These are phyloP conservation scores for Nycteola revayana DNA, from an alignment of 2,888 invertebrate genomes.

Conservation along the genomic window DNA sequence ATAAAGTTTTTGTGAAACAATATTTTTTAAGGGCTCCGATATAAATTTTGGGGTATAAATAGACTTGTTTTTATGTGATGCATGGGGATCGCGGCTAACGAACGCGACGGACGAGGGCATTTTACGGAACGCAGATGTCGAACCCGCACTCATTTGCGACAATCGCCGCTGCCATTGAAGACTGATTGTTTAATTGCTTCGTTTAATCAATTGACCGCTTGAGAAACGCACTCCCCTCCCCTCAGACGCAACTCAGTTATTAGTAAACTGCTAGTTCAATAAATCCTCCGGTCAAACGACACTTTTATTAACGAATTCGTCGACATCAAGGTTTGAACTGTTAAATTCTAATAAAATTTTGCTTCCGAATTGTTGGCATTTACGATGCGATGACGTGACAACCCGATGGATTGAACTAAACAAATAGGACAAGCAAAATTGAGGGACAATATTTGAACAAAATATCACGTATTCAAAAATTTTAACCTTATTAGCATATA, in stretches of 20 bases:
- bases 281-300: slow-evolving; percentile 66
- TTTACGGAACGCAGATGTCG: slow-evolving; percentile 48
- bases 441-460: too few relatives aligned
- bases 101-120: slow-evolving; percentile 2
- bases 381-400: too few relatives aligned
- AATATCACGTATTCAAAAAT: too few relatives aligned
- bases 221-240: slow-evolving; percentile 61
- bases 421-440: too few relatives aligned
- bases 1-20: slow-evolving; percentile 18
- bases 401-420: too few relatives aligned
- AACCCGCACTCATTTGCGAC: slow-evolving; percentile 76
- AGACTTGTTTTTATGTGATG: slow-evolving; percentile 18
- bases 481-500: too few relatives aligned
- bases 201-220: slow-evolving; percentile 81
- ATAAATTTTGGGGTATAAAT: slow-evolving; percentile 21
- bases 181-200: slow-evolving; percentile 81
- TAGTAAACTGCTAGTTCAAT: slow-evolving; percentile 63
- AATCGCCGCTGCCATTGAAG: slow-evolving; percentile 67
- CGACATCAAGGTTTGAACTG: slow-evolving; percentile 26
- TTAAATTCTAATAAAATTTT: slow-evolving; percentile 28
- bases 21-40: slow-evolving; percentile 11
- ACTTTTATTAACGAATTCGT: slow-evolving; percentile 57
- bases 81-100: slow-evolving; percentile 6
- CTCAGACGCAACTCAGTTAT: slow-evolving; percentile 53
- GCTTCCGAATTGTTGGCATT: slow-evolving; percentile 11